phyloP scores from a whole-genome alignment of 2,113 vertebrate species.

The Passerina amoena region DNA sequence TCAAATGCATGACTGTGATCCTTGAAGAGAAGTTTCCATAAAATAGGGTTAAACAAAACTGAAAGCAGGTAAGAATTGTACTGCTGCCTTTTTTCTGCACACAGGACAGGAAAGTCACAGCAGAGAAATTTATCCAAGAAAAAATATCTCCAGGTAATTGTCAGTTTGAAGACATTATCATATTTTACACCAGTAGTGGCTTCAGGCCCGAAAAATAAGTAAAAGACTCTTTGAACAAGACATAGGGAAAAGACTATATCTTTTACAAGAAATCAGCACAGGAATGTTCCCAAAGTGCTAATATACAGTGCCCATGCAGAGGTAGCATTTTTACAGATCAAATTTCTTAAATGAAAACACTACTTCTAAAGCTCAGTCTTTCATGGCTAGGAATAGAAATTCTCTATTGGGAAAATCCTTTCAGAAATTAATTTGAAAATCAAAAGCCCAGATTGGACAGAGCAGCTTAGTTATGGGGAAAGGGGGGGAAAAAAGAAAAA shows the following conservation, averaged over 20 bases:
- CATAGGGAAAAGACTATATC: not conserved
- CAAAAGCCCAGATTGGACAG: not conserved
- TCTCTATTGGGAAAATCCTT: not conserved
- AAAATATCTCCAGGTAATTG: conserved; percentile 6
- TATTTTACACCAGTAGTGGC: not conserved
- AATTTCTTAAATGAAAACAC: not conserved
- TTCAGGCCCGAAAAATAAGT: not conserved
- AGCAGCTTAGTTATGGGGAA: not conserved
- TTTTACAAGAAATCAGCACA: not conserved
- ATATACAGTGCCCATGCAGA: not conserved
- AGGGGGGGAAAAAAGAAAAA: not conserved
- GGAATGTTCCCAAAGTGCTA: not conserved
- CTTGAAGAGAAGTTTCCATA: not conserved
- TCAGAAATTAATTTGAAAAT: not conserved
- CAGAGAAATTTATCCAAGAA: not conserved
- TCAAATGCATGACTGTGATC: not conserved
- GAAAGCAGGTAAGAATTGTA: not conserved
- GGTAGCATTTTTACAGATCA: not conserved
- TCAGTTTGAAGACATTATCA: conserved; percentile 1
- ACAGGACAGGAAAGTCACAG: not conserved
- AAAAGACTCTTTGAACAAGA: not conserved
- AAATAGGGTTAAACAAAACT: not conserved
- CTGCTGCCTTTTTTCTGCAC: not conserved
- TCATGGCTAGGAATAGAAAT: not conserved
- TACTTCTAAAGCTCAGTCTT: not conserved